Evolutionary conservation across 2,888 invertebrate species (phyloP), one percentile per base, ranked within the genome.

Genomic region (Oithona nana): DNA sequence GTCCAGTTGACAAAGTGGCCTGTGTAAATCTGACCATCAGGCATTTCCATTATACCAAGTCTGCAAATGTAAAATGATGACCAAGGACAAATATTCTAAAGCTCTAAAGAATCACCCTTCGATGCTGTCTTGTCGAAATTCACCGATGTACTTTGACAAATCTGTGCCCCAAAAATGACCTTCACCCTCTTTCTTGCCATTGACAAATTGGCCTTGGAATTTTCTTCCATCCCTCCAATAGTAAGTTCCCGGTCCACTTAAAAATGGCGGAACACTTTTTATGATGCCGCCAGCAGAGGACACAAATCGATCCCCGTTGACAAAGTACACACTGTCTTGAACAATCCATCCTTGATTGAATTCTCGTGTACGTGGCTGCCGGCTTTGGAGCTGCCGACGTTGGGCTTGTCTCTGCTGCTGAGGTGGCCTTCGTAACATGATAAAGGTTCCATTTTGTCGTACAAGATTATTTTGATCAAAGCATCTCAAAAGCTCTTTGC

Each of bases 241-340:
- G 22, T 30, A 31, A 2, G 57, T 39, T 13, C 57, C 57, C 31
- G 11, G 20, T 30, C 57, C 57, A 11, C 31, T n/a, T 20, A 8
- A 16, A n/a, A n/a, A n/a, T n/a, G n/a, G n/a, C n/a, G n/a, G n/a
- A n/a, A n/a, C n/a, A n/a, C n/a, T n/a, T n/a, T n/a, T n/a, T n/a
- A n/a, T n/a, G 20, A 20, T 20, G 6, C 31, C 20, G 6, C 20
- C 16, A 29, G 30, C 29, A 2, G 29, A 20, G 22, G 30, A 29
- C 30, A 30, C 57, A 30, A 24, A 57, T 13, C 57, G 30, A 31
- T 57, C 57, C 1, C 57, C 57, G 26, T 57, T 57, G 31, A 57
- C 30, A 20, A 30, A 57, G 31, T 57, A 57, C 57, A 57, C 28
- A 2, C n/a, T n/a, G 20, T 28, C 31, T 8, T 30, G 20, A 20